Conservation (phyloP, 2,113 vertebrate genomes). For the Sinocyclocheilus anophthalmus region DNA sequence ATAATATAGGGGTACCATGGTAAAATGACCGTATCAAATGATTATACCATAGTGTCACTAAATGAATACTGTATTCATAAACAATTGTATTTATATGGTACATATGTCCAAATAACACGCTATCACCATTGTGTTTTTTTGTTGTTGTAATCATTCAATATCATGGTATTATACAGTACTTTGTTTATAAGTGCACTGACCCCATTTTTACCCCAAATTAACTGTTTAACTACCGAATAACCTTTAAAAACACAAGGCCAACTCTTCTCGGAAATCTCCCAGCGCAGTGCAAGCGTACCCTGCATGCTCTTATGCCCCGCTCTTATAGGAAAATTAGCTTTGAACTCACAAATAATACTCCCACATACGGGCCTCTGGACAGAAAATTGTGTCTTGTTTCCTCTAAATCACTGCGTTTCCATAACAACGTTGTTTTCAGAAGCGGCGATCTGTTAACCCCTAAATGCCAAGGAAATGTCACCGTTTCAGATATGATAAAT, state of each 20-base stretch:
- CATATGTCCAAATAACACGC: background rate
- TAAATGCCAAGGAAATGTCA: conserved; percentile 73
- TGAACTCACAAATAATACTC: conserved; percentile 49
- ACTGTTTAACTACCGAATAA: conserved; percentile 2
- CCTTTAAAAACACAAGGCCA: conserved; percentile 9
- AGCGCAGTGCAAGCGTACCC: conserved; percentile 27
- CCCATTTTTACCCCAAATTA: background rate
- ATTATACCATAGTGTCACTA: background rate
- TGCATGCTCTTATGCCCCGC: conserved; percentile 35
- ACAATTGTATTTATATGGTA: background rate
- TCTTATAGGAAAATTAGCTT: conserved; percentile 55
- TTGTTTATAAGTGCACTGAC: background rate
- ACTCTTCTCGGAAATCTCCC: conserved; percentile 15
- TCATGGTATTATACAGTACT: background rate
- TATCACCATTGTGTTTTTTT: background rate
- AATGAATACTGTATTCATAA: background rate
- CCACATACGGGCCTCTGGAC: conserved; percentile 51
- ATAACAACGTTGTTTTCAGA: conserved; percentile 66
- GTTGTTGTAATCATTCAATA: background rate
- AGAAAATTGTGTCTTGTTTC: conserved; percentile 54
- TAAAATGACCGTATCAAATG: background rate
- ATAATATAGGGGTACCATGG: background rate
- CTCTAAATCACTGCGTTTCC: conserved; percentile 68
- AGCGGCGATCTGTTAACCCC: conserved; percentile 65
- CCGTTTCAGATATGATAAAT: conserved; percentile 40